Base-by-base conservation (phyloP, 23 tunicate species). In the Trididemnum nubilum region DNA sequence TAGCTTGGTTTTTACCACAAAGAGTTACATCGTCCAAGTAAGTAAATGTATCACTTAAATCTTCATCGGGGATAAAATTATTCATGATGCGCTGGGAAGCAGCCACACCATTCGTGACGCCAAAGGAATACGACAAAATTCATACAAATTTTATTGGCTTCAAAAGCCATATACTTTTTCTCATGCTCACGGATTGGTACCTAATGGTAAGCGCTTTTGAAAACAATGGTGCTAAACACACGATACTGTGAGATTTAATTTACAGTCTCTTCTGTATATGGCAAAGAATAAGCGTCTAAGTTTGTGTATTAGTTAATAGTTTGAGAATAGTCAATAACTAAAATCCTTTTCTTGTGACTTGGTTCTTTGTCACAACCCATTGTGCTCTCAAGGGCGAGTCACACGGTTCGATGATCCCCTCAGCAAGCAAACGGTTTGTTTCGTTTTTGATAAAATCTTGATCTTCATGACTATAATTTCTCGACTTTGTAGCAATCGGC, bases 51-150 rank as follows among this genome's bases (percentile, higher is more conserved):
- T 71, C 37, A 29, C 26, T 24, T 37, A 82, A 29, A 9, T 69
- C 26, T 15, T 80, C 24, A 2, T 64, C 7, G 31, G 29, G 22
- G 2, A 82, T 71, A 33, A 82, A 60, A 22, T 82, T 15, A 29
- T 82, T 80, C 36, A 82, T 71, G 25, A 33, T 51, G 23, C 65
- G 64, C 39, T 82, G 86, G 44, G 71, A 82, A 1, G 66, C 64
- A 21, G 86, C 23, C 4, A 82, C 86, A 19, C 78, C 80, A 28
- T 82, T 82, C 4, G 86, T 82, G 1, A 82, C 65, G 23, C 86
- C 80, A 49, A 82, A 82, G 78, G 86, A 34, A 82, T 32, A 2
- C 86, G 35, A 2, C 65, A 4, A 51, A 34, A 82, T 36, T 82
- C 80, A 40, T 82, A 82, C 21, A 82, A 30, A 26, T 30, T 49